Base-by-base conservation (phyloP, 2,888 invertebrate species). In the Stenolophus ochropezus region DNA sequence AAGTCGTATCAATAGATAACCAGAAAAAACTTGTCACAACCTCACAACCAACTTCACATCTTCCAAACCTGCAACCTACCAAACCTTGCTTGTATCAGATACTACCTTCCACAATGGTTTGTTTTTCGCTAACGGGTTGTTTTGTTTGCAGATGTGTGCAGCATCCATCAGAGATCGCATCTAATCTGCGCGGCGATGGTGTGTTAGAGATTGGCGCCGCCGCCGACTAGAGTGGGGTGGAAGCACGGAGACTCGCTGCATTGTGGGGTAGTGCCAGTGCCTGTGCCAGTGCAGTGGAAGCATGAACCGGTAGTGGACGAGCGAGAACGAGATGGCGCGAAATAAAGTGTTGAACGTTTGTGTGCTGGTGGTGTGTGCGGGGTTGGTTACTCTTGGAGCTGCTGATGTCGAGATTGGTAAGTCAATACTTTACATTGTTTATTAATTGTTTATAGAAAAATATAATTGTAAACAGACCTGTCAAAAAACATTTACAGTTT, bases 131-230 rank as follows among this genome's bases (percentile, higher is more conserved):
- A n/a, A n/a, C 18, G 16, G 16, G 11, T 1, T 51, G 51, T 51
- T 78, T 58, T 61, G 78, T 65, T 78, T 78, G 74, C 78, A 78
- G 78, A 78, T 78, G 65, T 47, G 8, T 16, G 23, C 53, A 77
- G 58, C 61, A 78, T 78, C 49, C 65, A 78, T 78, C 78, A 78
- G 33, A 14, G 76, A 78, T 78, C 47, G 14, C 65, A 78, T 78
- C 78, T 78, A 76, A 76, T 76, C 75, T n/a, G 20, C 51, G 53
- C 53, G 56, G 47, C 23, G 53, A 74, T 74, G 74, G 6, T 49
- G n/a, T 27, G 53, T 74, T 74, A 74, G 74, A 49, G 74, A 74
- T 74, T 21, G 5, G 73, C 8, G 23, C 20, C 25, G 16, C 73
- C 21, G 73, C 51, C 11, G 33, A 42, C 33, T 42, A 42, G 33